Evolutionary conservation across 2,888 invertebrate genomes (phyloP).

Genomic region (Brachylomia viminalis): DNA sequence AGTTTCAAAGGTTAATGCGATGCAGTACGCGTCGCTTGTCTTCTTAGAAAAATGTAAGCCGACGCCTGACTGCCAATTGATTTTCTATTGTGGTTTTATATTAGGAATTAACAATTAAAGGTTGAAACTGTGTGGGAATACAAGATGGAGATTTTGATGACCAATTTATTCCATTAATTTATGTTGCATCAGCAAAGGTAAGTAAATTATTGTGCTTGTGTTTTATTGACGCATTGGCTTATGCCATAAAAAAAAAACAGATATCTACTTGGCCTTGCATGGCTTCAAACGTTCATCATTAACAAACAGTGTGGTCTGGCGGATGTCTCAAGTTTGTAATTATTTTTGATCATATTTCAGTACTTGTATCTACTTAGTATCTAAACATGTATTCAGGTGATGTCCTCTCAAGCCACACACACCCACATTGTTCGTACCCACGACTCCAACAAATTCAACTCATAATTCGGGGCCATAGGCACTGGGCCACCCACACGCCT

Average conservation of each 20-base stretch:
- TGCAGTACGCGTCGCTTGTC: constrained; percentile 48
- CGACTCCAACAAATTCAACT: neutral
- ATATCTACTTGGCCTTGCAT: neutral
- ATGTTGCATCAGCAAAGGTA: neutral
- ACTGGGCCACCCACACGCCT: constrained; percentile 24
- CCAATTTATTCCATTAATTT: neutral
- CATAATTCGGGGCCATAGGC: neutral
- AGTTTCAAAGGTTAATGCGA: constrained; percentile 59
- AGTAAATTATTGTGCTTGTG: neutral
- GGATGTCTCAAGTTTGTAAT: neutral
- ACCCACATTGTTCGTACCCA: neutral
- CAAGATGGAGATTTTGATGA: neutral
- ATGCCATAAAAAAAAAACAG: too few species aligned
- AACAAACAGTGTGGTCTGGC: neutral
- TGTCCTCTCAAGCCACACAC: neutral
- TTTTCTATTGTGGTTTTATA: constrained; percentile 53
- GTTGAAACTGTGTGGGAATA: neutral
- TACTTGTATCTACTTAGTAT: neutral
- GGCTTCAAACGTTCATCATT: neutral
- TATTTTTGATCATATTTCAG: neutral
- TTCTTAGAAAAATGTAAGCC: constrained; percentile 60
- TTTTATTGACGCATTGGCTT: neutral
- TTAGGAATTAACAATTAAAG: constrained; percentile 18
- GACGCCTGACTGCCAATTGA: constrained; percentile 50
- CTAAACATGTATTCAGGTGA: neutral